Percentiles rank a stretch among this genome's conserved stretches.
Evolutionary conservation across 2,888 invertebrate species (phyloP).

Genomic region (Tipula helvola): DNA sequence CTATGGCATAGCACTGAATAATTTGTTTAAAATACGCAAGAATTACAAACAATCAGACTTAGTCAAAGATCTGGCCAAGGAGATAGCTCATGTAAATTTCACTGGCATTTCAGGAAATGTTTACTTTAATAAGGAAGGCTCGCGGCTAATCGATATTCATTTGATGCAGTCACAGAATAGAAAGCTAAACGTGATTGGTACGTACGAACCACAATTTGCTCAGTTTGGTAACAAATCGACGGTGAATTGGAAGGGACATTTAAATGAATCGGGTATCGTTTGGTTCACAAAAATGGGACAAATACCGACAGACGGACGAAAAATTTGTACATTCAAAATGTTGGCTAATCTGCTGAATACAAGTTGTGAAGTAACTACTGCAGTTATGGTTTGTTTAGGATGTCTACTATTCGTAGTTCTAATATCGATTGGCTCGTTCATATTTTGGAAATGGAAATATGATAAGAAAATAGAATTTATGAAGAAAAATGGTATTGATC

Average conservation of each 20-base stretch:
- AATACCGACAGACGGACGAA: conserved; percentile 56
- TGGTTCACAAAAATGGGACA: conserved; percentile 47
- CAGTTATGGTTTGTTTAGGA: conserved; percentile 50
- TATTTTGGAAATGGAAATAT: conserved; percentile 54
- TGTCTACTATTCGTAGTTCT: conserved; percentile 44
- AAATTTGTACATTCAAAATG: conserved; percentile 52
- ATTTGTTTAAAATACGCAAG: conserved; percentile 36
- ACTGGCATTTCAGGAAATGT: conserved; percentile 62
- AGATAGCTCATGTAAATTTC: conserved; percentile 51
- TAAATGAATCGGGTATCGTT: conserved; percentile 42
- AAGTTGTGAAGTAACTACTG: conserved; percentile 52
- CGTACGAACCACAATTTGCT: conserved; percentile 42
- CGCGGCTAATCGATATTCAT: conserved; percentile 48
- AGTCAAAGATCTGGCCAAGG: conserved; percentile 13
- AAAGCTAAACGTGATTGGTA: conserved; percentile 40
- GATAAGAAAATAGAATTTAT: conserved; percentile 57
- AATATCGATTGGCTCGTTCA: conserved; percentile 43
- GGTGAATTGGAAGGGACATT: conserved; percentile 38
- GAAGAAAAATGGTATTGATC: conserved; percentile 54
- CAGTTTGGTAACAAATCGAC: conserved; percentile 28
- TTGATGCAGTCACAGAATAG: conserved; percentile 46
- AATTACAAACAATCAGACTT: not conserved
- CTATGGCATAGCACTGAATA: conserved; percentile 57
- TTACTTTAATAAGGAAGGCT: conserved; percentile 53
- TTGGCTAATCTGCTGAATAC: conserved; percentile 54